phyloP scores from a whole-genome alignment of 2,113 vertebrate species.

The Cyprinodon tularosa region DNA sequence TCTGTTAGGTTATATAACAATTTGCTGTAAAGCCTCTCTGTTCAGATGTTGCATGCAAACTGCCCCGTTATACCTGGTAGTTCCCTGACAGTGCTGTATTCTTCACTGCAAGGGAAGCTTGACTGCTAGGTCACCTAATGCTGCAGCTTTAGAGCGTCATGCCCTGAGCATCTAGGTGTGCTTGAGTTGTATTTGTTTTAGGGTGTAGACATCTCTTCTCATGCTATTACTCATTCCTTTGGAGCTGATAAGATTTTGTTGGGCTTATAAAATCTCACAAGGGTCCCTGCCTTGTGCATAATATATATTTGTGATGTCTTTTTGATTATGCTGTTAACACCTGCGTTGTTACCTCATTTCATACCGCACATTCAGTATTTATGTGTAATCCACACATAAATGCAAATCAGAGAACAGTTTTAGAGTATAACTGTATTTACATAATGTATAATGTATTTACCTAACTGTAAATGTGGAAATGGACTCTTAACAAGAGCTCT shows the following conservation, averaged over 20 bases:
- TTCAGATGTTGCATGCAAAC: neutral
- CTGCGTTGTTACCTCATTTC: neutral
- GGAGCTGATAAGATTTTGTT: neutral
- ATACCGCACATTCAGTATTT: neutral
- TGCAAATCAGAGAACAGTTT: neutral
- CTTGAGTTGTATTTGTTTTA: neutral
- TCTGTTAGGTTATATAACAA: constrained; percentile 7
- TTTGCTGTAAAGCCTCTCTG: neutral
- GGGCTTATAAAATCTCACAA: neutral
- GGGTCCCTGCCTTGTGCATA: neutral
- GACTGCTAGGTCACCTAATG: neutral
- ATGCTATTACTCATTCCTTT: neutral
- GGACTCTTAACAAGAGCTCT: neutral
- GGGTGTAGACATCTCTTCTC: neutral
- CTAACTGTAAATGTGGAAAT: neutral
- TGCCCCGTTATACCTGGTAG: neutral
- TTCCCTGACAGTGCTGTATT: neutral
- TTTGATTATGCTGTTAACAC: neutral
- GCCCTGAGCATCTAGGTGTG: neutral
- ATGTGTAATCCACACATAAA: neutral
- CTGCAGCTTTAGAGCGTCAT: neutral
- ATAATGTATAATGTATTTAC: neutral
- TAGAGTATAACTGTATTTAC: no score
- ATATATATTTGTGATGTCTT: neutral
- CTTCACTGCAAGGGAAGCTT: neutral